A percentile compares a stretch with the other conserved stretches of the same genome.
phyloP scores from a whole-genome alignment of 2,113 vertebrate genomes.

The Morone saxatilis region DNA sequence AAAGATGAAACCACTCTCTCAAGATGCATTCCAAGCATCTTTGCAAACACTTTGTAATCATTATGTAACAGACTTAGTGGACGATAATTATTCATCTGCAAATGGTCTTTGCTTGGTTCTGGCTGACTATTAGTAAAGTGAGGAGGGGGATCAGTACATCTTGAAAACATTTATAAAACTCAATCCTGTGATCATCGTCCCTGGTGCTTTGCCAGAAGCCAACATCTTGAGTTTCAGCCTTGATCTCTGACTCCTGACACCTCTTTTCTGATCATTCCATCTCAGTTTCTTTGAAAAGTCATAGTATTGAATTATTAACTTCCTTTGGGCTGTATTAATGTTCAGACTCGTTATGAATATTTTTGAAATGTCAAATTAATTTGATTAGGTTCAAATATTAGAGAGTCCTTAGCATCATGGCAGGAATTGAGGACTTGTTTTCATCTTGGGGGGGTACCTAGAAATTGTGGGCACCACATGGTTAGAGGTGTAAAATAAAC shows the following conservation, averaged over 20 bases:
- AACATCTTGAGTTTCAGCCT: background rate
- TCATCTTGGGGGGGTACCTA: too few species aligned
- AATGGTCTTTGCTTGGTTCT: background rate
- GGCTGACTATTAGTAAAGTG: background rate
- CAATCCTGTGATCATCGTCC: background rate
- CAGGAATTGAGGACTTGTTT: background rate
- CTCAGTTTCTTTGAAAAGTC: background rate
- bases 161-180: background rate
- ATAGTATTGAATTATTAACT: too few species aligned
- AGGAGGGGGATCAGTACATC: background rate
- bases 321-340: background rate
- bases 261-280: background rate
- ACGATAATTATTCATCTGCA: background rate
- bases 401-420: background rate
- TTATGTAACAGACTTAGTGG: background rate
- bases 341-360: background rate
- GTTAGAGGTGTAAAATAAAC: too few species aligned
- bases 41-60: background rate
- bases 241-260: background rate
- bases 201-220: background rate
- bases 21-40: background rate
- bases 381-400: background rate
- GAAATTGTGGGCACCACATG: too few species aligned
- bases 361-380: background rate
- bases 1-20: background rate